Evolutionary conservation across 2,113 vertebrate species (phyloP), one percentile per base, ranked within the genome.

Genomic region (Leucosticte australis): DNA sequence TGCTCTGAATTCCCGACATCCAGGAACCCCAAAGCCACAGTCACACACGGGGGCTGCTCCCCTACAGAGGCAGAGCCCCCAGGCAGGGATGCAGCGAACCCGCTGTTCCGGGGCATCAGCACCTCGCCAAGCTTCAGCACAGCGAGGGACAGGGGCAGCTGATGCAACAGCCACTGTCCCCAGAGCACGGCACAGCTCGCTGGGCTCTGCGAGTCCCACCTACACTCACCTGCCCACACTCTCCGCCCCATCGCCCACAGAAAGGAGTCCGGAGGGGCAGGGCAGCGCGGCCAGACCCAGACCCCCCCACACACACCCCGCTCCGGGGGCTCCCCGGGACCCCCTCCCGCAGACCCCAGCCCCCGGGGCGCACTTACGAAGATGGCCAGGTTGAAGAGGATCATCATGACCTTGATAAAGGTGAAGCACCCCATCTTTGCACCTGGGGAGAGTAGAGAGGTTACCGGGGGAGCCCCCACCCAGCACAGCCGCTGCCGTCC

Each of bases 351-450:
- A 49, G 30, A 26, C 11, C 53, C 37, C 50, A 14, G 5, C 15
- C 26, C 35, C 52, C 46, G 41, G 64, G 81, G 50, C 20, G 62
- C 97, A 99, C 99, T 99, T 98, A 99, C 99, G 55, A 98, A 98
- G 93, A 99, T 98, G 89, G 98, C 74, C 87, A 98, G 92, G 97
- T 99, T 99, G 98, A 99, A 99, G 78, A 99, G 73, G 93, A 98
- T 50, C 98, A 99, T 99, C 97, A 98, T 97, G 53, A 98, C 93
- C 96, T 99, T 99, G 96, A 99, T 90, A 82, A 99, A 99, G 75
- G 96, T 98, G 97, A 98, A 99, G 97, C 97, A 98, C 83, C 98
- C 97, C 99, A 99, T 99, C 96, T 97, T 98, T 90, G 97, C 94
- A 69, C 89, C 98, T 98, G 91, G 22, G 63, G 95, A 94, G 65